A percentile compares a stretch with the other conserved stretches of the same genome.
Conservation (phyloP, 2,113 vertebrate genomes). For the Zosterops pallidus region DNA sequence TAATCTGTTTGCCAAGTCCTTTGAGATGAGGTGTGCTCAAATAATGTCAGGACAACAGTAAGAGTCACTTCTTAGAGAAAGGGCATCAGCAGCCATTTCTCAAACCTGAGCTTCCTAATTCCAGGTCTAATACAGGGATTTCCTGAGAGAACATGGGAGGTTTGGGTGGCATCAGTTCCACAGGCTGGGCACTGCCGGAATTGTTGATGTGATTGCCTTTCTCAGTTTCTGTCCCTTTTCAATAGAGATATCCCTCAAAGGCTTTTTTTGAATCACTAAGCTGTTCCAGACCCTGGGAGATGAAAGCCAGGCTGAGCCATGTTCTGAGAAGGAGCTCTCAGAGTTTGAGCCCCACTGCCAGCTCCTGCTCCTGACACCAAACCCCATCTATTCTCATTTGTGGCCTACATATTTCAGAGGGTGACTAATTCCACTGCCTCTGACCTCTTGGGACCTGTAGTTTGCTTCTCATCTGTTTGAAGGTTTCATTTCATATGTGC, state of each 20-base stretch:
- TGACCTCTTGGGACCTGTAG: not conserved
- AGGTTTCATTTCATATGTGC: not conserved
- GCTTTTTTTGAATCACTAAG: not conserved
- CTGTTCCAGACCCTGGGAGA: not conserved
- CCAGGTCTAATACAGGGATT: not conserved
- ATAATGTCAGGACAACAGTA: not conserved
- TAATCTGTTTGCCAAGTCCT: not conserved
- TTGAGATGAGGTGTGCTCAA: not conserved
- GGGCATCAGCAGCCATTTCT: not conserved
- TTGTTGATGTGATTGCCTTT: not conserved
- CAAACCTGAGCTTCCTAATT: not conserved
- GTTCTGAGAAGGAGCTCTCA: not conserved
- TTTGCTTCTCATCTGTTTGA: not conserved
- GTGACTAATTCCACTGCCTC: not conserved
- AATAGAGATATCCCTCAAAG: not conserved
- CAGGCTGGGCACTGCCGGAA: not conserved
- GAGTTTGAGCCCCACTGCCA: not conserved
- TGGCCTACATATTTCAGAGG: not conserved
- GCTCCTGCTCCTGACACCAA: constrained; percentile 15
- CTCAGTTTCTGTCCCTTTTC: not conserved
- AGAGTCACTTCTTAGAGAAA: not conserved
- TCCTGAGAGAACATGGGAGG: not conserved
- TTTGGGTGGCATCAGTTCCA: not conserved
- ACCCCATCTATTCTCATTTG: not conserved
- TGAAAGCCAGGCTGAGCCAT: not conserved